Percentiles rank a stretch among this genome's conserved stretches.
Evolutionary conservation across 2,888 invertebrate species (phyloP).

Genomic region (Torymus auratus): DNA sequence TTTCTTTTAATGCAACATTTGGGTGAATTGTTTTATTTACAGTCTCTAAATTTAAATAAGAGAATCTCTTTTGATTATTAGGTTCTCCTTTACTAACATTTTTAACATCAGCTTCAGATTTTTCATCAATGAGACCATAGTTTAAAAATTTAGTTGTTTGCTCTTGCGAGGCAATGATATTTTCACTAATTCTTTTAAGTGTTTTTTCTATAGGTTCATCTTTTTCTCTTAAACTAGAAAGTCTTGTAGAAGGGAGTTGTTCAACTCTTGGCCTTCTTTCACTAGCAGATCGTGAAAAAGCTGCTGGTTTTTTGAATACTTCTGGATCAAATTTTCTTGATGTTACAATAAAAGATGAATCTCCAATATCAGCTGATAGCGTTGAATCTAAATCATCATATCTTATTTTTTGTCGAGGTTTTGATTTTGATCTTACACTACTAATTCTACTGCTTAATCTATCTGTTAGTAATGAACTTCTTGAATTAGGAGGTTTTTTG

Average conservation of each 20-base stretch:
- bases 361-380: conserved; percentile 80
- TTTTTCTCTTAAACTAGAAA: conserved; percentile 37
- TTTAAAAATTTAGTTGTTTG: conserved; percentile 69
- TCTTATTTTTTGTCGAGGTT: conserved; percentile 62
- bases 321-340: conserved; percentile 76
- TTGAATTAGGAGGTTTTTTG: conserved; percentile 64
- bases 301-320: conserved; percentile 69
- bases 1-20: conserved; percentile 61
- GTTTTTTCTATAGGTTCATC: conserved; percentile 62
- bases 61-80: conserved; percentile 60
- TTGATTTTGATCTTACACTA: conserved; percentile 48
- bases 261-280: conserved; percentile 64
- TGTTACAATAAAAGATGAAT: conserved; percentile 79
- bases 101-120: conserved; percentile 36
- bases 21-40: conserved; percentile 40
- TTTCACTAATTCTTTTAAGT: conserved; percentile 68
- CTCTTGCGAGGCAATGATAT: conserved; percentile 67
- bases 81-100: conserved; percentile 55
- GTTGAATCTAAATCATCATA: conserved; percentile 81
- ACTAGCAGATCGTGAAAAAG: conserved; percentile 69
- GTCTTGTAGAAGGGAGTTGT: conserved; percentile 2
- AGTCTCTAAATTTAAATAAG: conserved; percentile 66
- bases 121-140: conserved; percentile 71
- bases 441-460: conserved; percentile 43
- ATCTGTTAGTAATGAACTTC: conserved; percentile 59